Conservation (phyloP, 2,888 invertebrate genomes). For the Meteorus cinctellus region DNA sequence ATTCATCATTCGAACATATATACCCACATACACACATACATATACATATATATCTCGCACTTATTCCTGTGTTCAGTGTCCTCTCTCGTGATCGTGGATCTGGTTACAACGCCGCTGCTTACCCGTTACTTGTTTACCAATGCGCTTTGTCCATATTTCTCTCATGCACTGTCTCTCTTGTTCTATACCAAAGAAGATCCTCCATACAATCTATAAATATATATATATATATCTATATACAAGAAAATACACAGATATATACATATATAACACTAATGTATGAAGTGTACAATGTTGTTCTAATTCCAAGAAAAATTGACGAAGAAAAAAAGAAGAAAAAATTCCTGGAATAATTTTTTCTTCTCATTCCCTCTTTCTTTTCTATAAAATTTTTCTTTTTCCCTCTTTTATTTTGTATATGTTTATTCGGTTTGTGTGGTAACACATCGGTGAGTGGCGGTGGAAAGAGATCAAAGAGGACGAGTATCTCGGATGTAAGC, state of each 20-base stretch:
- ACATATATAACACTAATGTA: not conserved
- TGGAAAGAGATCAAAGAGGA: slow-evolving; percentile 51
- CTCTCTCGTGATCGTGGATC: slow-evolving; percentile 53
- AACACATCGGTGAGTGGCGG: slow-evolving; percentile 31
- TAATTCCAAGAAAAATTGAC: slow-evolving; percentile 1
- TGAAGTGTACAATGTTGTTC: not conserved
- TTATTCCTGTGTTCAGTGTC: slow-evolving; percentile 31
- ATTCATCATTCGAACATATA: slow-evolving; percentile 15
- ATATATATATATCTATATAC: not conserved
- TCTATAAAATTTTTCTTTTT: not conserved
- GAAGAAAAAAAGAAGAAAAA: not conserved
- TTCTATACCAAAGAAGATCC: slow-evolving; percentile 5
- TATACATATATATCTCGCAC: not conserved
- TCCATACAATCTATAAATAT: not conserved
- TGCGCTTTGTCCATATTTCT: slow-evolving; percentile 43
- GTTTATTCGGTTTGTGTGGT: slow-evolving; percentile 3
- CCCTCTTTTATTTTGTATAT: not conserved
- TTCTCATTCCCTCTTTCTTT: not conserved
- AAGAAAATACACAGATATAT: not conserved
- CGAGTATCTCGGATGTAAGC: slow-evolving; percentile 55
- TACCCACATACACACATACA: slow-evolving; percentile 10
- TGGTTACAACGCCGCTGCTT: slow-evolving; percentile 61
- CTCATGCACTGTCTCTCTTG: slow-evolving; percentile 9
- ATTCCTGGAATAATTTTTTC: not conserved
- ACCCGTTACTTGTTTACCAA: slow-evolving; percentile 59